Evolutionary conservation across 1,140 invertebrate genomes (phyloP).

Genomic region (Pteromalus puparum): DNA sequence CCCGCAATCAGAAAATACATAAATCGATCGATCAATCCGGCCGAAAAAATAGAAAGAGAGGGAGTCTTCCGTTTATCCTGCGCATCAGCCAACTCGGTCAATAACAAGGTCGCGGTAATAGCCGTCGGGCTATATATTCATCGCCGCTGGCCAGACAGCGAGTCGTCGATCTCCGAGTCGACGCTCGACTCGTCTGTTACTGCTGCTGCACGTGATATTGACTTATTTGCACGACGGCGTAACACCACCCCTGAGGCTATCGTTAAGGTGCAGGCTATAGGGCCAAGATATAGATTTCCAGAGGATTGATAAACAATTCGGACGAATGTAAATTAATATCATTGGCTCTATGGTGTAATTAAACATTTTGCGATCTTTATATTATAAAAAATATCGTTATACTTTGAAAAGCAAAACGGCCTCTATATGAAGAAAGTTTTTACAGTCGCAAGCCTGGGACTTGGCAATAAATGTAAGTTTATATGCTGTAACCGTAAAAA

Average conservation of each 20-base stretch:
- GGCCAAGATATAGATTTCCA: not conserved
- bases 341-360: not conserved
- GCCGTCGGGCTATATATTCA: not conserved
- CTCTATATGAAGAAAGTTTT: not conserved
- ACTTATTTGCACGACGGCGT: not conserved
- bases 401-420: no score
- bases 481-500: not conserved
- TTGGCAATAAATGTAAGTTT: not conserved
- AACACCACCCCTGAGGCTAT: not conserved
- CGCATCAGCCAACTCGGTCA: not conserved
- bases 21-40: not conserved
- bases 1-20: not conserved
- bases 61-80: not conserved
- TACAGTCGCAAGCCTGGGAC: not conserved
- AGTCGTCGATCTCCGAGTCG: conserved; percentile 13
- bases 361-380: not conserved
- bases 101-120: conserved; percentile 9
- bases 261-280: not conserved
- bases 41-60: not conserved
- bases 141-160: not conserved
- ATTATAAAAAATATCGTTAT: no score
- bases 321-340: not conserved
- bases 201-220: not conserved
- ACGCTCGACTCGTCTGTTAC: not conserved
- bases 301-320: not conserved